phyloP scores from a whole-genome alignment of 2,113 vertebrate genomes.

The Diphyllodes magnificus region DNA sequence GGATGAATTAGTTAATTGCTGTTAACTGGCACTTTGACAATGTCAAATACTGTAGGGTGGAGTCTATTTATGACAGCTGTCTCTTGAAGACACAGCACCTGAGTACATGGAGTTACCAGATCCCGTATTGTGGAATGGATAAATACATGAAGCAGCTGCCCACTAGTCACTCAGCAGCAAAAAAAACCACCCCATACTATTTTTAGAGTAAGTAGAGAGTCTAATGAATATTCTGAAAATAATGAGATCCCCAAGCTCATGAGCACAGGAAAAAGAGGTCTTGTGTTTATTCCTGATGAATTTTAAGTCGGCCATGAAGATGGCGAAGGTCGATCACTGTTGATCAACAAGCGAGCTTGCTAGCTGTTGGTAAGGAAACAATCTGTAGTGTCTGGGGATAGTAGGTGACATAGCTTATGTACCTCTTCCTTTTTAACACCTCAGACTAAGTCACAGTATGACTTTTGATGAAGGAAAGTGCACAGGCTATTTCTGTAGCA shows the following conservation, averaged over 20 bases:
- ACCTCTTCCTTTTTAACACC: not conserved
- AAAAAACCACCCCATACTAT: not conserved
- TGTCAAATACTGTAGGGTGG: not conserved
- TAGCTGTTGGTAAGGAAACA: not conserved
- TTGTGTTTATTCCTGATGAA: not conserved
- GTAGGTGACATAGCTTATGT: not conserved
- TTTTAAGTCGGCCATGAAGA: not conserved
- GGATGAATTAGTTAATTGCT: conserved; percentile 36
- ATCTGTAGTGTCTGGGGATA: not conserved
- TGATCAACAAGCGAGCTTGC: not conserved
- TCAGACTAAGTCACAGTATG: not conserved
- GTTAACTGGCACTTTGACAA: conserved; percentile 1
- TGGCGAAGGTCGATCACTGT: not conserved
- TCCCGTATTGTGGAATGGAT: not conserved
- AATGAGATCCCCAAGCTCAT: conserved; percentile 4
- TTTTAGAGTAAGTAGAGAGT: not conserved
- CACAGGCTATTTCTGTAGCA: not conserved
- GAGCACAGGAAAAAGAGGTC: not conserved
- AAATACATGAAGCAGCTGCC: not conserved
- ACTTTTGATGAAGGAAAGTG: not conserved
- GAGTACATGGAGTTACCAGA: not conserved
- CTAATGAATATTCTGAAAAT: conserved; percentile 26
- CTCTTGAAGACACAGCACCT: not conserved
- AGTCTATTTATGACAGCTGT: not conserved
- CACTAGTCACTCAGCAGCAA: not conserved